Conservation (phyloP, 2,888 invertebrate species). For the Gasteruption jaculator region DNA sequence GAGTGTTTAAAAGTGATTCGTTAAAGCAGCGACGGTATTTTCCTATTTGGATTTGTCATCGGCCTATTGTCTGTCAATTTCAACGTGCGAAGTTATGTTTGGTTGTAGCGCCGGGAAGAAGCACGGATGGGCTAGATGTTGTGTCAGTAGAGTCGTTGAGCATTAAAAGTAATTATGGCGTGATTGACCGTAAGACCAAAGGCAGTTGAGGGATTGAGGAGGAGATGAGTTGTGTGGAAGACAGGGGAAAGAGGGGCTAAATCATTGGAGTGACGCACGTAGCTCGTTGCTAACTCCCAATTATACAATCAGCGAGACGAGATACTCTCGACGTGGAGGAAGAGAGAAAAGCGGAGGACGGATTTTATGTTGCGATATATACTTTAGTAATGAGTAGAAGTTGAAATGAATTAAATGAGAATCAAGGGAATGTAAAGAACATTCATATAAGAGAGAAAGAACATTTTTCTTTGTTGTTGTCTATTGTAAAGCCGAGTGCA, state of each 20-base stretch:
- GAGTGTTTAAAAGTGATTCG: too few relatives aligned
- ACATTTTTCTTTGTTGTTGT: slow-evolving; percentile 37
- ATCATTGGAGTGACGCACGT: slow-evolving; percentile 51
- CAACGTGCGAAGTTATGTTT: too few relatives aligned
- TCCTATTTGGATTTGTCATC: too few relatives aligned
- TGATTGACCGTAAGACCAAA: slow-evolving; percentile 49
- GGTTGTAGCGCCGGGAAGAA: too few relatives aligned
- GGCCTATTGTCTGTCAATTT: too few relatives aligned
- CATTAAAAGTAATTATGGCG: slow-evolving; percentile 52
- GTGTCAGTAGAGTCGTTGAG: slow-evolving; percentile 50
- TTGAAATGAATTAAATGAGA: slow-evolving; percentile 34
- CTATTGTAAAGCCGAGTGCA: slow-evolving; percentile 34
- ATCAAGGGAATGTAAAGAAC: slow-evolving; percentile 22
- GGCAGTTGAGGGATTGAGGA: slow-evolving; percentile 37
- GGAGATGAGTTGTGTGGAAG: too few relatives aligned
- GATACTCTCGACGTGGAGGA: slow-evolving; percentile 14
- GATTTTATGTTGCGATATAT: slow-evolving; percentile 13
- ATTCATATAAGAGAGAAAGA: slow-evolving; percentile 24
- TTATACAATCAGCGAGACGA: slow-evolving; percentile 47
- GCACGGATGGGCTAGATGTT: slow-evolving; percentile 50
- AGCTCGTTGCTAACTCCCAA: slow-evolving; percentile 50
- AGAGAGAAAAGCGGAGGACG: slow-evolving; percentile 20
- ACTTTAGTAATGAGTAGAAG: slow-evolving; percentile 29
- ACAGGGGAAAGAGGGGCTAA: slow-evolving; percentile 43
- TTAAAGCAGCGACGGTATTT: too few relatives aligned